These are phyloP conservation scores for Limenitis arthemis DNA, from an alignment of 2,888 invertebrate species.

Conservation along the genomic window DNA sequence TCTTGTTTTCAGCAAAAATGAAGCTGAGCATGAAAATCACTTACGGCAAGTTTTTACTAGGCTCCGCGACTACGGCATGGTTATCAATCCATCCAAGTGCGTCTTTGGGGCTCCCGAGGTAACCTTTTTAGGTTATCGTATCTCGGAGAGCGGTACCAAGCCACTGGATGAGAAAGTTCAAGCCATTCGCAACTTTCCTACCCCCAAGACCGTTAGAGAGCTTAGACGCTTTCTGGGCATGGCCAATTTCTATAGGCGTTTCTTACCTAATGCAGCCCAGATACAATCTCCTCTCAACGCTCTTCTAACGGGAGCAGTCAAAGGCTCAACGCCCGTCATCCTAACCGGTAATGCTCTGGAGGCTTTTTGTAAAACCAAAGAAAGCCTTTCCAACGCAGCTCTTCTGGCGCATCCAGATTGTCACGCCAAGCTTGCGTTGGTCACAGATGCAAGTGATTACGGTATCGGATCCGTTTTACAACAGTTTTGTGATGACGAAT, in stretches of 20 bases:
- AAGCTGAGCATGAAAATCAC: conserved; percentile 18
- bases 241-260: conserved; percentile 22
- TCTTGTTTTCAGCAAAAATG: conserved; percentile 27
- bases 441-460: conserved; percentile 36
- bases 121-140: conserved; percentile 26
- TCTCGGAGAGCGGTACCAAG: conserved; percentile 8
- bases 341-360: conserved; percentile 20
- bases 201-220: conserved; percentile 16
- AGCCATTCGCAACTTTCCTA: conserved; percentile 15
- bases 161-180: conserved; percentile 4
- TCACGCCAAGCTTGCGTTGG: conserved; percentile 26
- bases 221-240: conserved; percentile 22
- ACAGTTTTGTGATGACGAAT: conserved; percentile 24
- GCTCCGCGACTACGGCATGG: conserved; percentile 13
- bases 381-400: conserved; percentile 22
- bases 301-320: conserved; percentile 18
- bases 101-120: conserved; percentile 11
- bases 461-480: conserved; percentile 38
- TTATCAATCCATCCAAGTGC: conserved; percentile 18
- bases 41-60: conserved; percentile 17
- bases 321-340: conserved; percentile 19
- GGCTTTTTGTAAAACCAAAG: conserved; percentile 26
- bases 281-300: conserved; percentile 6
- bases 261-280: conserved; percentile 14
- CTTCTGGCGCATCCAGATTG: conserved; percentile 27